Evolutionary conservation across 2,113 vertebrate species (phyloP).

Genomic region (Hystrix cristata): DNA sequence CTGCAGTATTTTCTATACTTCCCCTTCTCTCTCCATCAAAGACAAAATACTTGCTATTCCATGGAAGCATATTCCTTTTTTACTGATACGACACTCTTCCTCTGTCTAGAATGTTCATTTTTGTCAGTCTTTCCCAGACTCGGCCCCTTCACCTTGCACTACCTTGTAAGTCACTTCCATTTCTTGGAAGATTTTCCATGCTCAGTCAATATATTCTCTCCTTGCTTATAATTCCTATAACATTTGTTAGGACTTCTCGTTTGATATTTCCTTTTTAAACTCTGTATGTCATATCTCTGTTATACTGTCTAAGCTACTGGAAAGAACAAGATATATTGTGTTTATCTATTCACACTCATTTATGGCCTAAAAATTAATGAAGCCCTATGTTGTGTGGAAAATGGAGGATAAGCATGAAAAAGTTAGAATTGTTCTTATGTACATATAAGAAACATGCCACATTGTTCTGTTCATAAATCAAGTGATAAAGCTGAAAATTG

Average conservation of each 20-base stretch:
- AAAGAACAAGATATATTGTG: not conserved
- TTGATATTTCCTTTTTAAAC: not conserved
- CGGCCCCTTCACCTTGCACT: not conserved
- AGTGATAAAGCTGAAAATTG: not conserved
- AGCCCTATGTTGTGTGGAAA: not conserved
- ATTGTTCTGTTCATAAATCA: not conserved
- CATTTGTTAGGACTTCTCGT: not conserved
- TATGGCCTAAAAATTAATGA: not conserved
- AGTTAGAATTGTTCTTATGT: not conserved
- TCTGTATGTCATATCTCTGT: not conserved
- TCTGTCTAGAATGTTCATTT: not conserved
- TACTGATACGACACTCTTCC: not conserved
- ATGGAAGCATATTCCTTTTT: not conserved
- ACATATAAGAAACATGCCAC: not conserved
- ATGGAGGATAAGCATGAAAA: not conserved
- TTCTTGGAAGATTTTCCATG: not conserved
- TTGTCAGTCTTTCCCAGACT: not conserved
- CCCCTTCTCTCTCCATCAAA: not conserved
- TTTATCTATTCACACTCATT: not conserved
- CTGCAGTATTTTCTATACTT: not conserved
- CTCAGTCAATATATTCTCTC: not conserved
- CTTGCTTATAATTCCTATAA: not conserved
- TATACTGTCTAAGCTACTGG: not conserved
- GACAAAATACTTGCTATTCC: not conserved
- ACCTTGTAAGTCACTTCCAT: not conserved